A percentile compares a stretch with the other conserved stretches of the same genome.
phyloP scores from a whole-genome alignment of 2,797 vertebrate genomes.

The Aratinga solstitialis region DNA sequence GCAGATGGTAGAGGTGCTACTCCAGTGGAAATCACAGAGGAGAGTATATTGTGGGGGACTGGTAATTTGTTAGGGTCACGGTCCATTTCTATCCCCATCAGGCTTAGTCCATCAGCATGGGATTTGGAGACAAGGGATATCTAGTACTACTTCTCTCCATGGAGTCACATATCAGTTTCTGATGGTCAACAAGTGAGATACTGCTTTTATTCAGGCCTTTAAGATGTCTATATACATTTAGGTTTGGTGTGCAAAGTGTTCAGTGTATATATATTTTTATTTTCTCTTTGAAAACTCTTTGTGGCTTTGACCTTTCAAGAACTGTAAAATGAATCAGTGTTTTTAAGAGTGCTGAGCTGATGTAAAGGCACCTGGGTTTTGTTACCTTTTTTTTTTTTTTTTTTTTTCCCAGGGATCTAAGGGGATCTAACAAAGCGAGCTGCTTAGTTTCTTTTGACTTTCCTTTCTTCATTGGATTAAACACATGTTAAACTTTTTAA shows the following conservation, averaged over 20 bases:
- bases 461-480: not conserved
- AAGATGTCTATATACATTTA: fast-evolving
- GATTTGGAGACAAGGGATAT: not conserved
- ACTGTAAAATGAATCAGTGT: not conserved
- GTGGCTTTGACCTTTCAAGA: not conserved
- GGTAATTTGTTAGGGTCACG: not conserved
- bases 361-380: not conserved
- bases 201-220: not conserved
- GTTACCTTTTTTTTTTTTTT: not conserved
- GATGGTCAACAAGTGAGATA: not conserved
- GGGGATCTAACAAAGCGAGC: not conserved
- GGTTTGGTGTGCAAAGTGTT: not conserved
- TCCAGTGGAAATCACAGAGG: not conserved
- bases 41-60: not conserved
- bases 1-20: not conserved
- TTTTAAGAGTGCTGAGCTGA: not conserved
- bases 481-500: not conserved
- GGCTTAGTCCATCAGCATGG: not conserved
- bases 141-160: not conserved
- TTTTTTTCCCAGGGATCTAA: not conserved
- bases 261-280: not conserved
- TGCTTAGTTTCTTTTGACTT: not conserved
- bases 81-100: not conserved
- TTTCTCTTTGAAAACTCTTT: not conserved
- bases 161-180: not conserved